Evolutionary conservation across 2,888 invertebrate species (phyloP), one percentile per base, ranked within the genome.

Genomic region (Stramonita haemastoma): DNA sequence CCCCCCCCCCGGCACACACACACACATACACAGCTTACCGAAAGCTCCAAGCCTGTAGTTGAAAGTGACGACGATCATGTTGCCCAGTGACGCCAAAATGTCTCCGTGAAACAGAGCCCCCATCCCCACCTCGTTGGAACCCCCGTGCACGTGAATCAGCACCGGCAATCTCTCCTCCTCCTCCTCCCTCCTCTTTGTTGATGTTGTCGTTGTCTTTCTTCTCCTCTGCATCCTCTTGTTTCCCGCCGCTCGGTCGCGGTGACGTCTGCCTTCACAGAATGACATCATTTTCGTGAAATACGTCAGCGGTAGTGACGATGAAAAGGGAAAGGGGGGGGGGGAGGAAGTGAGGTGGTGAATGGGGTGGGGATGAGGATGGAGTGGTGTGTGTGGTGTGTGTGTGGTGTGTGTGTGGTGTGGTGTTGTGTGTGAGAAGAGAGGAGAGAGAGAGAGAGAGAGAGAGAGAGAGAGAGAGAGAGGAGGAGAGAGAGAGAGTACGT

Each of bases 41-140:
- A 94, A 89, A 22, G 91, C 90, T 0, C 92, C 93, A n/a, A 94
- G 92, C 87, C 94, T 90, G 91, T 94, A 94, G 90, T 93, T 93
- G 84, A 93, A 89, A 19, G 91, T 93, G 26, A 94, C 90, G n/a
- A 94, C 93, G 32, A 94, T 91, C n/a, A 94, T 90, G 26, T 92
- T 85, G 6, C 92, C 92, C n/a, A 88, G 83, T 15, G 91, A 91
- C 0, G 94, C 94, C 86, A 93, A 87, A 17, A 93, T 90, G 57
- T 93, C 93, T 0, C 93, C 93, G 36, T 92, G 91, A 36, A 93
- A 91, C 93, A 94, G 93, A 26, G 92, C 92, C 1, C 93, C 93
- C 93, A 93, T 93, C 15, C 93, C 94, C 22, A 90, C 93, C 77
- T 92, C 92, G 85, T 94, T 94, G 15, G 93, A 93, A 0, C 94